phyloP scores from a whole-genome alignment of 2,113 vertebrate species.

The Setophaga kirtlandii region DNA sequence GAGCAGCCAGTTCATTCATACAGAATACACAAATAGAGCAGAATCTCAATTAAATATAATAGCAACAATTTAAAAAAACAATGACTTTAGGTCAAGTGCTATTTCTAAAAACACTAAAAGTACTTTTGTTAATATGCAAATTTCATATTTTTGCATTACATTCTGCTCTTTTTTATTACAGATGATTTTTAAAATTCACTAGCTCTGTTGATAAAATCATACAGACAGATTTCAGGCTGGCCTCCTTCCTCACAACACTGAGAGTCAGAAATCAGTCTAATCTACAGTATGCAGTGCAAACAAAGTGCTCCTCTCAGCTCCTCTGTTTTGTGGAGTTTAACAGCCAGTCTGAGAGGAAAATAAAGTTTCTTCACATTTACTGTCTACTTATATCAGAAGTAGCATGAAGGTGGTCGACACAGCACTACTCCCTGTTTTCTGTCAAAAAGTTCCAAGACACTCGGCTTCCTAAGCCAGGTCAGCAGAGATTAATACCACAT shows the following conservation, averaged over 20 bases:
- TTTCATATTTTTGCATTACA: not conserved
- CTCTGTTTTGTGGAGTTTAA: not conserved
- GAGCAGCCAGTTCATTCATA: not conserved
- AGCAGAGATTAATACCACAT: not conserved
- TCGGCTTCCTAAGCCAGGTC: not conserved
- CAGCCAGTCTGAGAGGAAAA: not conserved
- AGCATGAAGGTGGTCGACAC: not conserved
- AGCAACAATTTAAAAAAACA: not conserved
- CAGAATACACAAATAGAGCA: not conserved
- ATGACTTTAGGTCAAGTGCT: not conserved
- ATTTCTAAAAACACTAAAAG: not conserved
- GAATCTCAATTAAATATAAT: slow-evolving; percentile 1
- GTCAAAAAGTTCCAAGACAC: not conserved
- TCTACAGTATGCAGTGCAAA: not conserved
- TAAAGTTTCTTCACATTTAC: not conserved
- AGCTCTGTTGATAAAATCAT: not conserved
- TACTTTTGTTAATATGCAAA: not conserved
- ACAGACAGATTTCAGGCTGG: not conserved
- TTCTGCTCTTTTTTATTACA: not conserved
- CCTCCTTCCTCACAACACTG: not conserved
- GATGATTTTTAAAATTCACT: not conserved
- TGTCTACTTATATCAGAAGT: not conserved
- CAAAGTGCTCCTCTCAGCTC: not conserved
- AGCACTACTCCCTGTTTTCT: not conserved
- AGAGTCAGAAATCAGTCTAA: not conserved